Conservation (phyloP, 2,113 vertebrate species). For the Psilopsiagon aurifrons region DNA sequence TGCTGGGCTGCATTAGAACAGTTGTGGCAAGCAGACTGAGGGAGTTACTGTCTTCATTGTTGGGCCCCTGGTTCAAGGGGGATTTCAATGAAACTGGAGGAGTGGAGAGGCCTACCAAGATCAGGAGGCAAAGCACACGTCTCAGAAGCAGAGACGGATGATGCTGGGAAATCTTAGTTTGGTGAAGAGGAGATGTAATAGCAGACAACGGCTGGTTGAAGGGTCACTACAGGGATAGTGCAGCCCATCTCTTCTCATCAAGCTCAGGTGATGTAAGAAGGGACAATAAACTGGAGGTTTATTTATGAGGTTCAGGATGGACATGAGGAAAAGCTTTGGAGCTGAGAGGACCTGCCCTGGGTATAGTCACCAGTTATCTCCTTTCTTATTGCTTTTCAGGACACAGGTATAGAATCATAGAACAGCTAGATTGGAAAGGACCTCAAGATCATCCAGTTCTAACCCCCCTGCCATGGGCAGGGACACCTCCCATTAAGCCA, state of each 20-base stretch:
- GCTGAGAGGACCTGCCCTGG: not conserved
- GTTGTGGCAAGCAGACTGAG: not conserved
- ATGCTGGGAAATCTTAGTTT: not conserved
- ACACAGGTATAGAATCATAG: not conserved
- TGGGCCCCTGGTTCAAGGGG: not conserved
- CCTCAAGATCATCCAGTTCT: too few relatives aligned
- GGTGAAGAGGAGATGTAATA: not conserved
- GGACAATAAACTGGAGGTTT: not conserved
- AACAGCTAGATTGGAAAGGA: too few relatives aligned
- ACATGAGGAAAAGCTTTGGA: not conserved
- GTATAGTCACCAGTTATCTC: not conserved
- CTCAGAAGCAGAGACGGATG: not conserved
- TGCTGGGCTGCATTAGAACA: not conserved
- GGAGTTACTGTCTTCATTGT: too few relatives aligned
- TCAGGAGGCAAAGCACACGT: accelerated
- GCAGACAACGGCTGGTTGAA: not conserved
- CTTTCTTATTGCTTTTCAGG: not conserved
- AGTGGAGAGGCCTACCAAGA: not conserved
- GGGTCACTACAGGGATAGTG: not conserved
- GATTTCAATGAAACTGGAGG: not conserved
- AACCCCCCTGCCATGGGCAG: too few relatives aligned
- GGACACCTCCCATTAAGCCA: too few relatives aligned
- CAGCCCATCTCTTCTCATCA: not conserved
- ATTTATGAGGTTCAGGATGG: not conserved
- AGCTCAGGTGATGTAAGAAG: not conserved